phyloP scores from a whole-genome alignment of 2,113 vertebrate species.

The Upupa epops region DNA sequence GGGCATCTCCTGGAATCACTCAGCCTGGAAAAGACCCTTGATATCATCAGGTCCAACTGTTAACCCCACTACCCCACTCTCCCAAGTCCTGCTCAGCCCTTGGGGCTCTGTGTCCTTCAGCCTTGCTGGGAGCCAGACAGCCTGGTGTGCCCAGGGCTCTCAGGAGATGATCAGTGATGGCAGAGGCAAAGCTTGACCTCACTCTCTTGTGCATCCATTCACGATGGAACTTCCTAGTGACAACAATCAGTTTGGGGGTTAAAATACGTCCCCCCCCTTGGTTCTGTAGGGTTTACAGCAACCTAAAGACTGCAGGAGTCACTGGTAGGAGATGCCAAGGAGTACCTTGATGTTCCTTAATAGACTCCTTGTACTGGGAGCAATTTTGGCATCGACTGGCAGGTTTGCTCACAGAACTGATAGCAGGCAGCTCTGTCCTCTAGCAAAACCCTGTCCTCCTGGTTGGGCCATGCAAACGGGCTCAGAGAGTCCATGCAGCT shows the following conservation, averaged over 20 bases:
- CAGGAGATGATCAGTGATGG: neutral
- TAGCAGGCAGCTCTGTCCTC: neutral
- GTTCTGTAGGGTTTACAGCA: neutral
- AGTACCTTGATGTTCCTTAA: neutral
- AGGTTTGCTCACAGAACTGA: neutral
- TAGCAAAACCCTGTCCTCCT: neutral
- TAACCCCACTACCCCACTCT: too few species aligned
- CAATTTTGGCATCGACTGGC: neutral
- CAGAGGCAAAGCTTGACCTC: neutral
- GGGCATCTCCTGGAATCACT: neutral
- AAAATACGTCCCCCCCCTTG: neutral
- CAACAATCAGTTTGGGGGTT: neutral
- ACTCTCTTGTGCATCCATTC: neutral
- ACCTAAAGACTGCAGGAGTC: neutral
- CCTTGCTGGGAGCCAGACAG: neutral
- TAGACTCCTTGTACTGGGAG: neutral
- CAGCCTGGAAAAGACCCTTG: too few species aligned
- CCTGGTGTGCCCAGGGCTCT: neutral
- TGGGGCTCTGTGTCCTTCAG: neutral
- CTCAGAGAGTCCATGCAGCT: neutral
- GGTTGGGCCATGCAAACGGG: accelerated
- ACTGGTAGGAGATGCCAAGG: neutral
- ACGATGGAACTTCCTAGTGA: constrained; percentile 7
- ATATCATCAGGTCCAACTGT: too few species aligned
- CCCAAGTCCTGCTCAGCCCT: neutral